These are phyloP conservation scores for Bovichtus variegatus DNA, from an alignment of 2,797 vertebrate species.

Conservation along the genomic window DNA sequence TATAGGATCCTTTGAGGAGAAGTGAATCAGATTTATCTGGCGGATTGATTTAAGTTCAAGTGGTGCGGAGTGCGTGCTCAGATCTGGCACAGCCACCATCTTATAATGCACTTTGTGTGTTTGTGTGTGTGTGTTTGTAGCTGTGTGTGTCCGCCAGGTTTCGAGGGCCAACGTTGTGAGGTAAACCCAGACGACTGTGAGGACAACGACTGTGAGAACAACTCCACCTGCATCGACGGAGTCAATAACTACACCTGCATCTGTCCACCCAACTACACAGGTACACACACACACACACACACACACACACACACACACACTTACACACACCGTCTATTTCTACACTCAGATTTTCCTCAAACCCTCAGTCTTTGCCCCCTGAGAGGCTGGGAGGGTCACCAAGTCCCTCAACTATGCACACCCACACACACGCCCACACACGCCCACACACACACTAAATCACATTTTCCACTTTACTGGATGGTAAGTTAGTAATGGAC, in stretches of 20 bases:
- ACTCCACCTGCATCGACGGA: conserved; percentile 95
- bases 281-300: conserved; percentile 49
- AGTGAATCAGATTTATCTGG: conserved; percentile 44
- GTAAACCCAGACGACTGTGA: conserved; percentile 96
- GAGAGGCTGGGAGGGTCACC: conserved; percentile 33
- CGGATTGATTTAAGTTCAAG: conserved; percentile 52
- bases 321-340: conserved; percentile 11
- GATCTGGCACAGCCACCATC: not conserved
- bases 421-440: conserved; percentile 7
- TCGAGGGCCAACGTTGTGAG: conserved; percentile 93
- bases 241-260: conserved; percentile 97
- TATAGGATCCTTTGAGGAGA: conserved; percentile 23
- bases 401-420: conserved; percentile 10
- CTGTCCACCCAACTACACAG: conserved; percentile 92
- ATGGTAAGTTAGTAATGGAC: conserved; percentile 71
- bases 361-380: conserved; percentile 3
- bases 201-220: conserved; percentile 98
- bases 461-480: conserved; percentile 73
- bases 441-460: conserved; percentile 37
- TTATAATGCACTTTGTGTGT: conserved; percentile 38
- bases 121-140: conserved; percentile 75
- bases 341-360: conserved; percentile 17
- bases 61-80: conserved; percentile 23
- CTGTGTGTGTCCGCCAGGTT: conserved; percentile 93
- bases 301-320: not conserved